Percentiles rank a stretch among this genome's conserved stretches.
These are phyloP conservation scores for Lysiphlebus fabarum DNA, from an alignment of 1,140 invertebrate genomes.

Conservation along the genomic window DNA sequence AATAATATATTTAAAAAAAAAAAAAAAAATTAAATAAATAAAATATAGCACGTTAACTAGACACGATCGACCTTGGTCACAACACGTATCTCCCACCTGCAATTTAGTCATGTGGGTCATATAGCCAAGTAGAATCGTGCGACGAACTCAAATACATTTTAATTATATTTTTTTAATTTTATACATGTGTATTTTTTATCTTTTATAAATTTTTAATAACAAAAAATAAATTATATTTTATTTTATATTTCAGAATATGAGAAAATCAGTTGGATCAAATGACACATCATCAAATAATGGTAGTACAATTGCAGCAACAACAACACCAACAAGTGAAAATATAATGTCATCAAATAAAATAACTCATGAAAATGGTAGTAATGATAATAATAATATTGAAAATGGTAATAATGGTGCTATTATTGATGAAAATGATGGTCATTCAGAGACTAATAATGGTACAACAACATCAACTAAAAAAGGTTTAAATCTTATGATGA, in stretches of 20 bases:
- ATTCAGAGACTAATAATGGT: slow-evolving; percentile 30
- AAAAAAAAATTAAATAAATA: slow-evolving; percentile 17
- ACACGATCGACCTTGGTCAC: slow-evolving; percentile 28
- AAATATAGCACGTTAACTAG: slow-evolving; percentile 17
- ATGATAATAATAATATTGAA: slow-evolving; percentile 30
- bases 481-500: slow-evolving; percentile 77
- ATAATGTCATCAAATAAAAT: slow-evolving; percentile 38
- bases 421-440: slow-evolving; percentile 34
- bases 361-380: slow-evolving; percentile 43
- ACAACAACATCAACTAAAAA: slow-evolving; percentile 32
- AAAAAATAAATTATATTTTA: not conserved
- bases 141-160: not conserved
- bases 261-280: slow-evolving; percentile 49
- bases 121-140: slow-evolving; percentile 8
- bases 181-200: no score
- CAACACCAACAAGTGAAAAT: slow-evolving; percentile 34
- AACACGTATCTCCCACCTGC: slow-evolving; percentile 20
- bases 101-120: slow-evolving; percentile 21
- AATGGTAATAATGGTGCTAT: slow-evolving; percentile 32
- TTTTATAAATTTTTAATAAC: not conserved
- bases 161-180: no score
- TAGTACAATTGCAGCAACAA: slow-evolving; percentile 35
- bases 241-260: slow-evolving; percentile 41
- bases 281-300: slow-evolving; percentile 42
- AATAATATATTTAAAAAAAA: slow-evolving; percentile 5